Evolutionary conservation across 2,888 invertebrate species (phyloP), one percentile per base, ranked within the genome.

Genomic region (Tetranychus truncatus): DNA sequence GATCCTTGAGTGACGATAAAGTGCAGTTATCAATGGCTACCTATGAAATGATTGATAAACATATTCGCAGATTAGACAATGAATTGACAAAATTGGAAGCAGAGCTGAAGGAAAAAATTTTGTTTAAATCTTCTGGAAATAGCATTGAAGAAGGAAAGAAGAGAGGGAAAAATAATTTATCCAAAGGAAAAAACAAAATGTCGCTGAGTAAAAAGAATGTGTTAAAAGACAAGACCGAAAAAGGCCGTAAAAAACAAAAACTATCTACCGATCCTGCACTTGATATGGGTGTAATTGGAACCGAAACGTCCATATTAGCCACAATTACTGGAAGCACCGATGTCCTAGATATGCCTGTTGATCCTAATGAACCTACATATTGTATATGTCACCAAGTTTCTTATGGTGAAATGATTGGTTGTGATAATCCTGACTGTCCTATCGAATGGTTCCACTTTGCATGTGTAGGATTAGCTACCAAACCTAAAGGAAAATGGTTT

Each of bases 311-410:
- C 6, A 20, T 69, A 8, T 8, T 66, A 15, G 20, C 72, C 20
- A 21, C 75, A 34, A 65, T 55, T 15, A 65, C 75, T 8, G 46
- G 44, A 44, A 46, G 24, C 24, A 72, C 46, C 9, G 71, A 71
- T 20, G 75, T 86, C 1, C 81, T 87, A 74, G 87, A 87, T 80
- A 87, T 87, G 86, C 86, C 87, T 6, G 86, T 87, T 1, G 86
- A 99, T 86, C 97, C 97, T 0, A 97, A 97, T 82, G 97, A 99
- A 82, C 97, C 97, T 0, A 96, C 95, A 0, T 99, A 99, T 82
- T 99, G 96, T 83, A 85, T 95, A 66, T 99, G 97, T 81, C 95
- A 96, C 83, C 96, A 97, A 87, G 91, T 91, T 74, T 94, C 94
- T 5, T 95, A 93, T 80, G 95, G 95, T 75, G 92, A 95, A 85